These are phyloP conservation scores for Hypothenemus hampei DNA, from an alignment of 1,140 invertebrate genomes.

Conservation along the genomic window DNA sequence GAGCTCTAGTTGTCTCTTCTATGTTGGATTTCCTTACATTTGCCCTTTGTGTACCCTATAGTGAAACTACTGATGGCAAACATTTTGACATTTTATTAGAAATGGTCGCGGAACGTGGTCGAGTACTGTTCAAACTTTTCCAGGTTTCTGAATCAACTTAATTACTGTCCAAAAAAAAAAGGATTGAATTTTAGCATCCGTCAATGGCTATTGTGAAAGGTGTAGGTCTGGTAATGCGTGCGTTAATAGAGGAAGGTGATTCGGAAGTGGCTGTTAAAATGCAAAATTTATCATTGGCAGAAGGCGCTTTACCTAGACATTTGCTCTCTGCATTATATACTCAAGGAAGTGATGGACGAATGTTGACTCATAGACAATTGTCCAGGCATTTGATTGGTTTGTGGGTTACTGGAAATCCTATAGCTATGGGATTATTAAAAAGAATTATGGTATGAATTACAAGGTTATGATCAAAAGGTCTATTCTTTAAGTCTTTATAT, in stretches of 20 bases:
- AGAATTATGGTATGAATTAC: conserved; percentile 75
- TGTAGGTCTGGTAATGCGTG: conserved; percentile 93
- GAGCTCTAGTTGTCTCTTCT: conserved; percentile 78
- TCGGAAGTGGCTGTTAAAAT: conserved; percentile 85
- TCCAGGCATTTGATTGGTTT: conserved; percentile 93
- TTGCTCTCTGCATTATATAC: conserved; percentile 88
- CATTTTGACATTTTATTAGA: conserved; percentile 94
- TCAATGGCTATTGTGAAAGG: conserved; percentile 97
- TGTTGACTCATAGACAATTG: conserved; percentile 83
- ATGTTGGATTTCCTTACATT: conserved; percentile 99
- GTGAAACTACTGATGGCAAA: conserved; percentile 96
- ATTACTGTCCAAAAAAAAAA: too few relatives aligned
- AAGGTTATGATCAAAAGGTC: too few relatives aligned
- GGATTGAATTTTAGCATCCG: conserved; percentile 79
- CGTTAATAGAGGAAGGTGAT: conserved; percentile 96
- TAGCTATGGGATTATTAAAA: conserved; percentile 81
- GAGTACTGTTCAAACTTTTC: conserved; percentile 90
- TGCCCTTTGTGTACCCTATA: conserved; percentile 96
- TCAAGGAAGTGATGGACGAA: conserved; percentile 65
- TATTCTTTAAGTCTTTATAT: conserved; percentile 3
- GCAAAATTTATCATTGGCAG: conserved; percentile 93
- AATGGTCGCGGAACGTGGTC: conserved; percentile 87
- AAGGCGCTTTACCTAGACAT: conserved; percentile 94
- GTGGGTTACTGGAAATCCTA: conserved; percentile 95
- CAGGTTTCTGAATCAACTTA: conserved; percentile 54